These are phyloP conservation scores for Aptenodytes forsteri DNA, from an alignment of 2,113 vertebrate genomes.

Conservation along the genomic window DNA sequence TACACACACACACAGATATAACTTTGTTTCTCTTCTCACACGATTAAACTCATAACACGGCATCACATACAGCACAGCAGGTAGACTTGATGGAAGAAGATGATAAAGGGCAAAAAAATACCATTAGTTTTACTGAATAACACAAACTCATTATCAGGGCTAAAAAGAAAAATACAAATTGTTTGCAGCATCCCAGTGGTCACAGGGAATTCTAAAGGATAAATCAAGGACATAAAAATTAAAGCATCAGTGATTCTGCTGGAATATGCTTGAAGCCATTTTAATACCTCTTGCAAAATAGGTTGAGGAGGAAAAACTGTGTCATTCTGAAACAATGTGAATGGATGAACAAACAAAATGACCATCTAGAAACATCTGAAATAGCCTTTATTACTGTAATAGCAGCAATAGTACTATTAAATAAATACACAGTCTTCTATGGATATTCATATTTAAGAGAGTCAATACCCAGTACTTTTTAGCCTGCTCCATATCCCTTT, in stretches of 20 bases:
- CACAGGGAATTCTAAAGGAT: background rate
- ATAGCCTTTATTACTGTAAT: background rate
- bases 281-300: background rate
- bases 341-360: conserved; percentile 37
- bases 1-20: rapidly evolving
- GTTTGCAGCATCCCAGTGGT: background rate
- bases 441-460: background rate
- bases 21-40: background rate
- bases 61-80: background rate
- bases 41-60: background rate
- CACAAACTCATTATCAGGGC: background rate
- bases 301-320: background rate
- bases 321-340: background rate
- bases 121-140: background rate
- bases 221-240: background rate
- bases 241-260: background rate
- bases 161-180: background rate
- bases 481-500: conserved; percentile 34
- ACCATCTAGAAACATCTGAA: background rate
- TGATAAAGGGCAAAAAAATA: background rate
- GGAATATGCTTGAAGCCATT: background rate
- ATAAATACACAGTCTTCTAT: background rate
- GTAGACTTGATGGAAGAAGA: background rate
- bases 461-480: background rate
- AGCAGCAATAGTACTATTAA: background rate